phyloP scores from a whole-genome alignment of 2,113 vertebrate species.

The Drymodes brunneopygia region DNA sequence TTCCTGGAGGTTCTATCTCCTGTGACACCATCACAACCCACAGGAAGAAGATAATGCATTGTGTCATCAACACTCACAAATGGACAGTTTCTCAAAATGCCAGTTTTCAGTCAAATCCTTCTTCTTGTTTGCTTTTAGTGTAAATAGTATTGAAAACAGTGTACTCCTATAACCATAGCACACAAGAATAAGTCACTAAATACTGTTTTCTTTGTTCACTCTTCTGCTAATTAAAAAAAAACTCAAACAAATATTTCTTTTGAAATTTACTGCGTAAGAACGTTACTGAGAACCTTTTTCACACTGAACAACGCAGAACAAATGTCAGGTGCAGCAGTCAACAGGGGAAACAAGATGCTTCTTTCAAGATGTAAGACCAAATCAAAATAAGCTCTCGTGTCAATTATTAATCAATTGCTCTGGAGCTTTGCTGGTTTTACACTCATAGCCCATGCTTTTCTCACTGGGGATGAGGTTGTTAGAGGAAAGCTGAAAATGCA shows the following conservation, averaged over 20 bases:
- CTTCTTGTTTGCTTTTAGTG: background rate
- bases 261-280: background rate
- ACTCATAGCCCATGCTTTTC: background rate
- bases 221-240: background rate
- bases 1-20: background rate
- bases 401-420: background rate
- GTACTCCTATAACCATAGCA: background rate
- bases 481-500: background rate
- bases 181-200: background rate
- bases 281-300: background rate
- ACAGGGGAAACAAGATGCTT: background rate
- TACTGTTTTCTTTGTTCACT: background rate
- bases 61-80: background rate
- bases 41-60: background rate
- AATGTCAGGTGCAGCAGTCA: background rate
- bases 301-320: background rate
- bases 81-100: background rate
- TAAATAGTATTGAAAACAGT: background rate
- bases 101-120: background rate
- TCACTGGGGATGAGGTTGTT: background rate
- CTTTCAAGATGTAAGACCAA: background rate
- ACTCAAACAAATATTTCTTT: background rate
- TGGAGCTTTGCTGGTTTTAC: background rate
- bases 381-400: background rate
- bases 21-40: background rate